Evolutionary conservation across 2,888 invertebrate genomes (phyloP), one percentile per base, ranked within the genome.

Genomic region (Drosophila putrida): DNA sequence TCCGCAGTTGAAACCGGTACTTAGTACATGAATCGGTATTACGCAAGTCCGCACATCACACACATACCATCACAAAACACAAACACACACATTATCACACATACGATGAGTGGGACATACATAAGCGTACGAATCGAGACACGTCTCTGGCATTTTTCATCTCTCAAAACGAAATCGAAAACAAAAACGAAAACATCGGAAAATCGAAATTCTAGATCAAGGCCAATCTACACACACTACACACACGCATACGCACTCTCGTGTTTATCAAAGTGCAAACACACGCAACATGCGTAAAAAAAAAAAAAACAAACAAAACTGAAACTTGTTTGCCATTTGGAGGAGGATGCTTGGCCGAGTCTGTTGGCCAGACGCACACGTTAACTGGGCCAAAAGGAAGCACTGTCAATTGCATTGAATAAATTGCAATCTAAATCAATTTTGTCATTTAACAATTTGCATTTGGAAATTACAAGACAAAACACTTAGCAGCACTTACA

Each of bases 191-290:
- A 88, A 88, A 74, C 80, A 75, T 82, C 75, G 84, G 84, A 75
- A 80, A 85, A 80, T 78, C 74, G 69, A 80, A 82, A 89, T 89
- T 89, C 89, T 89, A 89, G 89, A 89, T 89, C 89, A 89, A 89
- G 89, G 89, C 90, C 89, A 88, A 65, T 62, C 41, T 50, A 54
- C 11, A 25, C 35, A 73, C 43, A 69, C 46, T 64, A 47, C 62
- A 78, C 67, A 49, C n/a, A 58, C 25, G 28, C 15, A 46, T 15
- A 39, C 44, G 41, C 39, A 58, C 46, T 49, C 38, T 41, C 41
- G 51, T 54, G 66, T 63, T 67, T 70, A 63, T 68, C 68, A 57
- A 53, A 54, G 46, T 64, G 61, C 46, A 50, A 43, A 61, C 71
- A 87, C 80, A 83, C 82, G 82, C 84, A 82, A 82, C 64, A 74